phyloP scores from a whole-genome alignment of 2,797 vertebrate genomes.

The Helarctos malayanus region DNA sequence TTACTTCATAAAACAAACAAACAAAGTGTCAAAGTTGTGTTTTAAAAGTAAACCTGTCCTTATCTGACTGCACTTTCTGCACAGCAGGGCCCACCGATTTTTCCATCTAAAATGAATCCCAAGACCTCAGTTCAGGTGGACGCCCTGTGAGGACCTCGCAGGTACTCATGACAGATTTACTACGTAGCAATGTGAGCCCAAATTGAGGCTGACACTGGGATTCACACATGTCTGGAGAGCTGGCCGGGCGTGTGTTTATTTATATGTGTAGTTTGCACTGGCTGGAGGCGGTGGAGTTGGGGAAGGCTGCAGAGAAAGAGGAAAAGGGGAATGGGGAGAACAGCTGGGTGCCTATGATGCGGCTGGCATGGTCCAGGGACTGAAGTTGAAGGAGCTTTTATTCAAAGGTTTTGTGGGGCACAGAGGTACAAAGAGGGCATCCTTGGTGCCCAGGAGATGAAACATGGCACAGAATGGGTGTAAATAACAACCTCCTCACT shows the following conservation, averaged over 20 bases:
- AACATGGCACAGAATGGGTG: not conserved
- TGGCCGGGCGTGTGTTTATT: not conserved
- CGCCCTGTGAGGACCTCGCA: constrained; percentile 23
- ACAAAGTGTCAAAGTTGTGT: not conserved
- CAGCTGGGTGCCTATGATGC: not conserved
- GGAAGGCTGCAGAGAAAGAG: not conserved
- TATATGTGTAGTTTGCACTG: constrained; percentile 11
- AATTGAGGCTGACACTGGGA: not conserved
- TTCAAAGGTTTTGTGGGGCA: not conserved
- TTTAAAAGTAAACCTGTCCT: constrained; percentile 68
- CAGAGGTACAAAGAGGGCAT: not conserved
- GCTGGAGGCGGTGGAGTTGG: not conserved
- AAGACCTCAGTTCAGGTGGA: constrained; percentile 27
- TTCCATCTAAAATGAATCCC: constrained; percentile 47
- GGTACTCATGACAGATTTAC: constrained; percentile 59
- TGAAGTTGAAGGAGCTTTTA: not conserved
- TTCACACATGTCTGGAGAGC: constrained; percentile 45
- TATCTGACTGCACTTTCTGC: constrained; percentile 51
- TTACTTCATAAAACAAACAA: constrained; percentile 46
- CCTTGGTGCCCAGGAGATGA: not conserved
- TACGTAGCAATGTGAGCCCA: constrained; percentile 10
- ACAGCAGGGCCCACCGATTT: not conserved
- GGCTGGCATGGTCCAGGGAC: not conserved
- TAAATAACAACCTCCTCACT: not conserved
- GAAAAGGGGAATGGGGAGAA: constrained; percentile 12